Evolutionary conservation across 2,113 vertebrate species (phyloP), one percentile per base, ranked within the genome.

Genomic region (Orthonyx spaldingii): DNA sequence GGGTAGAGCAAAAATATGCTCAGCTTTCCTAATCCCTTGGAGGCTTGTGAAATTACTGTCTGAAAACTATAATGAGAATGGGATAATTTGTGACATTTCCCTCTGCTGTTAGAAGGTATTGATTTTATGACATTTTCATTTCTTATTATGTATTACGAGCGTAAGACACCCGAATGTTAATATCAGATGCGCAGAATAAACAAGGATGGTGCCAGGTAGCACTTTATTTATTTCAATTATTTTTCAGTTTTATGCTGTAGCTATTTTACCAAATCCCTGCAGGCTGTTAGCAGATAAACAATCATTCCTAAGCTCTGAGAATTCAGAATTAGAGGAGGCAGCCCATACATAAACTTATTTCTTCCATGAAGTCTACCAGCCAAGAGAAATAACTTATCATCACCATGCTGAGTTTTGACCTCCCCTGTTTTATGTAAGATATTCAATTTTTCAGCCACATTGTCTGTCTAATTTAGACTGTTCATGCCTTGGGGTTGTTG

Each of bases 1-100:
- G 79, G 76, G 74, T 47, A 90, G 64, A 89, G 83, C 56, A 87
- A 84, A 95, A 96, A 71, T 96, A 92, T 49, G 76, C 76, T 86
- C 52, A 78, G 80, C 72, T 78, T 64, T 91, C 71, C 56, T 93
- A 96, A 96, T 97, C 84, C 95, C 95, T 93, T 78, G 59, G 91
- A 96, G 92, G 88, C 76, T 96, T 95, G 75, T 94, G 87, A 96
- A 97, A 97, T 96, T 93, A 95, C 93, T 96, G 91, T 92, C 95
- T 96, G 85, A 92, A 94, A 96, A 95, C 80, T 95, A 88, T 94
- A 96, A 97, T 97, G 94, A 96, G 89, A 97, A 95, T 84, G 71
- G 91, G 94, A 95, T 97, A 97, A 97, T 97, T 97, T 96, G 95
- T 94, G 95, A 95, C 96, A 97, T 96, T 96, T 97, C 79, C 89